phyloP scores from a whole-genome alignment of 2,888 invertebrate species.

The Panzeria rudis region DNA sequence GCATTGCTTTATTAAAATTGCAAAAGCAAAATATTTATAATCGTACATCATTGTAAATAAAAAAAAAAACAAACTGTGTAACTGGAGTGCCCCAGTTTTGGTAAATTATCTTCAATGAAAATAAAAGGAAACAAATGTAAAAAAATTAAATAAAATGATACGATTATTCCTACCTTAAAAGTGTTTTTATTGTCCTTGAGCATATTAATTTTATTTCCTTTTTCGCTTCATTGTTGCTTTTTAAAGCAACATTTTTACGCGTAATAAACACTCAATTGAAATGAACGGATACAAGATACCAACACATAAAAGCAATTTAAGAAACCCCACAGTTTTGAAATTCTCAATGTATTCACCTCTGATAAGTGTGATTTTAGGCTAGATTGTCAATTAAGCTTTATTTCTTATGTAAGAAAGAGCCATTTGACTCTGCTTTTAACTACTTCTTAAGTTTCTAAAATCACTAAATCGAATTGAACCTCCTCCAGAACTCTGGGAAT shows the following conservation, averaged over 20 bases:
- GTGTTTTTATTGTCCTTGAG: constrained; percentile 63
- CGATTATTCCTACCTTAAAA: constrained; percentile 52
- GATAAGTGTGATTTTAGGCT: too few relatives aligned
- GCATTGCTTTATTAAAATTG: too few relatives aligned
- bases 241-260: constrained; percentile 42
- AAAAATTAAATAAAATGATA: constrained; percentile 37
- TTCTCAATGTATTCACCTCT: not conserved
- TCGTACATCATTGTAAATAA: not conserved
- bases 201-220: constrained; percentile 44
- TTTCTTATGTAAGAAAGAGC: too few relatives aligned
- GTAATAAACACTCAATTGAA: constrained; percentile 59
- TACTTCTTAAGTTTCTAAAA: too few relatives aligned
- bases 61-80: not conserved
- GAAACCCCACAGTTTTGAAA: constrained; percentile 8
- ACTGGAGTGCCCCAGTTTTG: constrained; percentile 21
- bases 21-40: too few relatives aligned
- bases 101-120: constrained; percentile 26
- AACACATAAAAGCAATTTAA: not conserved
- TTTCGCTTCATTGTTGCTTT: not conserved
- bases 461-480: not conserved
- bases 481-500: not conserved
- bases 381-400: too few relatives aligned
- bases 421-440: too few relatives aligned
- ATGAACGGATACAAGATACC: not conserved
- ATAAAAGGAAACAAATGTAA: constrained; percentile 1